Percentiles rank a stretch among this genome's conserved stretches.
Evolutionary conservation across 2,113 vertebrate species (phyloP).

Genomic region (Petaurus breviceps): DNA sequence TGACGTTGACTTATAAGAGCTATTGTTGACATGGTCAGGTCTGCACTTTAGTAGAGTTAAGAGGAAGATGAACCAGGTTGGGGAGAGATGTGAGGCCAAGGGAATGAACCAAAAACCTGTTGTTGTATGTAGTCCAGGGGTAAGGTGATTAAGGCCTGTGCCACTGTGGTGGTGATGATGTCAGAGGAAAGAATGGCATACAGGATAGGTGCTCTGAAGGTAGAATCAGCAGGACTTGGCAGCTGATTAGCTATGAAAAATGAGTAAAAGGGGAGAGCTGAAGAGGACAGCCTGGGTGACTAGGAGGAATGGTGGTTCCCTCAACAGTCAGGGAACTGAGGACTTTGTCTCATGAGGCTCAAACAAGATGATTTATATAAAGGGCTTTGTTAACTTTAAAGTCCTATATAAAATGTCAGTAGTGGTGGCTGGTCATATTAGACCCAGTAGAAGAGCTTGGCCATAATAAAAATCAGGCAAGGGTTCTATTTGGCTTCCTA

Average conservation of each 20-base stretch:
- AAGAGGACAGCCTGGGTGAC: not conserved
- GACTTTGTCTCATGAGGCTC: not conserved
- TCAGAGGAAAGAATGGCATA: not conserved
- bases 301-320: not conserved
- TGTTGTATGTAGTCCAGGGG: not conserved
- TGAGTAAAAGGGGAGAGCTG: not conserved
- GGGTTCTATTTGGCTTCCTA: not conserved
- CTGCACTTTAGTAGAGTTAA: not conserved
- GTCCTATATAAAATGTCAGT: not conserved
- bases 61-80: not conserved
- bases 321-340: not conserved
- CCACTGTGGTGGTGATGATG: not conserved
- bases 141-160: not conserved
- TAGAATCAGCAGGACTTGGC: not conserved
- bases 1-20: not conserved
- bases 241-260: not conserved
- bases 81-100: not conserved
- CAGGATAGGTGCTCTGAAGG: no score
- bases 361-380: not conserved
- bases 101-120: not conserved
- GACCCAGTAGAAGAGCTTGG: not conserved
- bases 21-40: not conserved
- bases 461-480: not conserved
- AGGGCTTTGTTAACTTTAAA: not conserved
- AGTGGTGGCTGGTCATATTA: not conserved